Percentiles rank a stretch among this genome's conserved stretches.
Conservation (phyloP, 2,113 vertebrate species). For the Cyrtonyx montezumae region DNA sequence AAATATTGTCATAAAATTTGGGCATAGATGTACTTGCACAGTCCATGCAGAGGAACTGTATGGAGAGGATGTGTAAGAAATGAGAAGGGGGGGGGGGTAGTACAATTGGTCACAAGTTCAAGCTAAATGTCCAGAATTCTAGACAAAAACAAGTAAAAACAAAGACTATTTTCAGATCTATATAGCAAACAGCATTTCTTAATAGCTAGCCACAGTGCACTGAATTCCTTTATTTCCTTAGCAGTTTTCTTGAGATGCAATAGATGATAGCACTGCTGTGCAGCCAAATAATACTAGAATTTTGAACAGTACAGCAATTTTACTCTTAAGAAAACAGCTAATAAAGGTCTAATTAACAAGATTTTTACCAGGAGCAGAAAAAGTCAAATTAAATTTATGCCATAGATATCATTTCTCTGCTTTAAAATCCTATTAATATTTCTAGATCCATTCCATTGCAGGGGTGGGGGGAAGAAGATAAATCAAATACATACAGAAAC, state of each 20-base stretch:
- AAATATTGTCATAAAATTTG: background rate
- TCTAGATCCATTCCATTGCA: slow-evolving; percentile 11
- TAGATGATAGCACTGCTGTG: slow-evolving; percentile 17
- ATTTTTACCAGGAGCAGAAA: slow-evolving; percentile 21
- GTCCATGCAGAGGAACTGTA: background rate
- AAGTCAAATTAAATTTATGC: slow-evolving; percentile 23
- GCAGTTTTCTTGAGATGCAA: background rate
- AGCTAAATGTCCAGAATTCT: background rate
- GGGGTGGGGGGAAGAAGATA: background rate
- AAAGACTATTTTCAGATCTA: background rate
- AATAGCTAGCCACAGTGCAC: slow-evolving; percentile 4
- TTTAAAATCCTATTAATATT: slow-evolving; percentile 49
- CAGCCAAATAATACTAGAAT: background rate
- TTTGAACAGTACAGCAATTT: background rate
- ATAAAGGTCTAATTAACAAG: slow-evolving; percentile 17
- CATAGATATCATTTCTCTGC: slow-evolving; percentile 28
- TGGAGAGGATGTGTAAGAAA: background rate
- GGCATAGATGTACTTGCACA: background rate
- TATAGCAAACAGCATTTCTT: background rate
- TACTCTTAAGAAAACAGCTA: slow-evolving; percentile 17
- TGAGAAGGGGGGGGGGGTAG: background rate
- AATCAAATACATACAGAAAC: slow-evolving; percentile 67
- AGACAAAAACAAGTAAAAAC: background rate
- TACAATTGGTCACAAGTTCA: background rate
- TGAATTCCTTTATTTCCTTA: background rate